Evolutionary conservation across 2,797 vertebrate genomes (phyloP).

Genomic region (Sciaenops ocellatus): DNA sequence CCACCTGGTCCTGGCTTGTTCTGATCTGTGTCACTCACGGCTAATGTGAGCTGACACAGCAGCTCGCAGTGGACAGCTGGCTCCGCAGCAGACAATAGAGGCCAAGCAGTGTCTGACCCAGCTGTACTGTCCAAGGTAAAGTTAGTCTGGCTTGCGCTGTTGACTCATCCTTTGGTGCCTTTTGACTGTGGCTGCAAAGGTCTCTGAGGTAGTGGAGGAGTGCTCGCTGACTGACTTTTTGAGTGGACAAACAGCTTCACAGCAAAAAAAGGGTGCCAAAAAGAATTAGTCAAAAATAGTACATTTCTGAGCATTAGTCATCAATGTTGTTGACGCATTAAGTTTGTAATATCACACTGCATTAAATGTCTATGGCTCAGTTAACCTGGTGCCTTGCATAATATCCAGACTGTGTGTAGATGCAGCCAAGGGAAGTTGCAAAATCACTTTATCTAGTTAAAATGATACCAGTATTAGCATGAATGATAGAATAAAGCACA

Average conservation of each 20-base stretch:
- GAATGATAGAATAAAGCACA: too few relatives aligned
- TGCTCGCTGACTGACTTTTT: not conserved
- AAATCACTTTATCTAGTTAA: too few relatives aligned
- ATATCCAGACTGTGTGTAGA: not conserved
- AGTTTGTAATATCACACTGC: not conserved
- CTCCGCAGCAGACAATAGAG: slow-evolving; percentile 56
- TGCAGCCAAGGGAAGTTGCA: not conserved
- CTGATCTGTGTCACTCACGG: slow-evolving; percentile 56
- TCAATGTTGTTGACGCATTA: not conserved
- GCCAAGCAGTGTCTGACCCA: slow-evolving; percentile 60
- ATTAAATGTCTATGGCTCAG: not conserved
- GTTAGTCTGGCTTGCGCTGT: slow-evolving; percentile 26
- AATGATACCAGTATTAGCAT: too few relatives aligned
- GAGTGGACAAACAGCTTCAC: not conserved
- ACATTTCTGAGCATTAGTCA: not conserved
- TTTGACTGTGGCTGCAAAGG: slow-evolving; percentile 24
- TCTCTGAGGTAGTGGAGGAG: slow-evolving; percentile 9
- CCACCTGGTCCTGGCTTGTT: slow-evolving; percentile 67
- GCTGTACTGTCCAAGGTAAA: slow-evolving; percentile 24
- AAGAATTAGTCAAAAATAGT: not conserved
- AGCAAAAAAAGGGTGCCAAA: not conserved
- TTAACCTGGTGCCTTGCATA: not conserved
- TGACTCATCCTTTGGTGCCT: slow-evolving; percentile 27
- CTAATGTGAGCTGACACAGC: slow-evolving; percentile 73
- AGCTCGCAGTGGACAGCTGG: slow-evolving; percentile 71